A percentile compares a stretch with the other conserved stretches of the same genome.
Evolutionary conservation across 1,140 invertebrate species (phyloP).

Genomic region (Anoplophora glabripennis): DNA sequence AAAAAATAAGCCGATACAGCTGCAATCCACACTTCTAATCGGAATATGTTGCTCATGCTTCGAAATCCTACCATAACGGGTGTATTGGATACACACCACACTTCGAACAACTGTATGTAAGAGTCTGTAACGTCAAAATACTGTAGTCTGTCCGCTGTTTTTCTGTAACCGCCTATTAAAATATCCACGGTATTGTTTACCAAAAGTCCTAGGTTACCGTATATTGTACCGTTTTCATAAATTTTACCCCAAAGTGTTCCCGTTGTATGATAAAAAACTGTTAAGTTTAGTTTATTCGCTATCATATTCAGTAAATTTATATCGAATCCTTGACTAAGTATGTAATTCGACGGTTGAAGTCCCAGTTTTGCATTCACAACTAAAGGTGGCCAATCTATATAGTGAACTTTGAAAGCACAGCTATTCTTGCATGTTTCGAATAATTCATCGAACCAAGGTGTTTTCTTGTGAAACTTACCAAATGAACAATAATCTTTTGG

Average conservation of each 20-base stretch:
- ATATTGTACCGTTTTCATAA: slow-evolving; percentile 1
- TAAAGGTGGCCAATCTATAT: slow-evolving; percentile 7
- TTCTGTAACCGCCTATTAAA: slow-evolving; percentile 3
- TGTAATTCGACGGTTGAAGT: background rate
- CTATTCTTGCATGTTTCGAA: background rate
- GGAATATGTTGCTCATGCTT: slow-evolving; percentile 1
- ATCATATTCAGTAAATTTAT: slow-evolving; percentile 15
- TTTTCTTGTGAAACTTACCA: background rate
- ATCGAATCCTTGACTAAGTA: background rate
- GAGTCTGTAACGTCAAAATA: slow-evolving; percentile 4
- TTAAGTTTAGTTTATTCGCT: slow-evolving; percentile 1
- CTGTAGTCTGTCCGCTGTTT: background rate
- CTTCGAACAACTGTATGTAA: slow-evolving; percentile 3
- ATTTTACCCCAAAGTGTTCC: background rate
- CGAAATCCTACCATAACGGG: background rate
- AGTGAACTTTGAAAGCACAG: slow-evolving; percentile 4
- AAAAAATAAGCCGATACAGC: background rate
- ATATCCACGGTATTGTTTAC: background rate
- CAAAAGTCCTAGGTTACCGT: background rate
- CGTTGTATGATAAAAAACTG: slow-evolving; percentile 1
- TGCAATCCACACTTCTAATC: background rate
- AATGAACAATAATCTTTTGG: slow-evolving; percentile 7
- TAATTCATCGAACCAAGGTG: slow-evolving; percentile 1
- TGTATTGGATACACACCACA: slow-evolving; percentile 11
- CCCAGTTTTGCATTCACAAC: background rate